phyloP scores from a whole-genome alignment of 1,140 invertebrate species.

The Nasonia giraulti region DNA sequence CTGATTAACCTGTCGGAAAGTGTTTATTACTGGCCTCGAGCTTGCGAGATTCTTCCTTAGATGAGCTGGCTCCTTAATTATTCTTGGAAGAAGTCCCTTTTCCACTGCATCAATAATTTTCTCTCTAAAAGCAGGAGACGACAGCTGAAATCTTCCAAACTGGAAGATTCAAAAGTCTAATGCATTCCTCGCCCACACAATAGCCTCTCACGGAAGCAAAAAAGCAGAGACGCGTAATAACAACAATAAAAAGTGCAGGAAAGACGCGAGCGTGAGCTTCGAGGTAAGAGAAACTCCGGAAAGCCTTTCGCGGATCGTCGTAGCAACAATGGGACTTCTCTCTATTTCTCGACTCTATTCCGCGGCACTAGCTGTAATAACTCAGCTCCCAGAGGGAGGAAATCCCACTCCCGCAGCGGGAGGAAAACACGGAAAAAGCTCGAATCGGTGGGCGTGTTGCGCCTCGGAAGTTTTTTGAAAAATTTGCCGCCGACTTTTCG shows the following conservation, averaged over 20 bases:
- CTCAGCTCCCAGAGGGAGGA: neutral
- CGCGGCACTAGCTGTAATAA: neutral
- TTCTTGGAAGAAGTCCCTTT: too few relatives aligned
- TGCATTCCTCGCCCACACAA: neutral
- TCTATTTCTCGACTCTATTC: slow-evolving; percentile 11
- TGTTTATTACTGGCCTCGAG: neutral
- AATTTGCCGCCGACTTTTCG: too few relatives aligned
- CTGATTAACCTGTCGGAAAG: slow-evolving; percentile 3
- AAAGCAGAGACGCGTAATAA: neutral
- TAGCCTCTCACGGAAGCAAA: neutral
- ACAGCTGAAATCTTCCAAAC: neutral
- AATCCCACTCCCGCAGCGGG: neutral
- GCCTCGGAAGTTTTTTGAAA: too few relatives aligned
- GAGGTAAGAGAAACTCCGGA: slow-evolving; percentile 27
- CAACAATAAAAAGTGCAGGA: neutral
- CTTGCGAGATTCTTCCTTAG: too few relatives aligned
- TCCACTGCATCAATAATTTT: too few relatives aligned
- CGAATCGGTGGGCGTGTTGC: neutral
- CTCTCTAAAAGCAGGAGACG: too few relatives aligned
- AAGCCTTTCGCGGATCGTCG: slow-evolving; percentile 28
- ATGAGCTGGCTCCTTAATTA: too few relatives aligned
- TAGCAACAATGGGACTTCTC: slow-evolving; percentile 33
- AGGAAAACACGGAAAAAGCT: neutral
- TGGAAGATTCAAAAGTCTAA: neutral
- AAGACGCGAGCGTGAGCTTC: neutral